phyloP scores from a whole-genome alignment of 2,888 invertebrate genomes.

The Tiliacea citrago region DNA sequence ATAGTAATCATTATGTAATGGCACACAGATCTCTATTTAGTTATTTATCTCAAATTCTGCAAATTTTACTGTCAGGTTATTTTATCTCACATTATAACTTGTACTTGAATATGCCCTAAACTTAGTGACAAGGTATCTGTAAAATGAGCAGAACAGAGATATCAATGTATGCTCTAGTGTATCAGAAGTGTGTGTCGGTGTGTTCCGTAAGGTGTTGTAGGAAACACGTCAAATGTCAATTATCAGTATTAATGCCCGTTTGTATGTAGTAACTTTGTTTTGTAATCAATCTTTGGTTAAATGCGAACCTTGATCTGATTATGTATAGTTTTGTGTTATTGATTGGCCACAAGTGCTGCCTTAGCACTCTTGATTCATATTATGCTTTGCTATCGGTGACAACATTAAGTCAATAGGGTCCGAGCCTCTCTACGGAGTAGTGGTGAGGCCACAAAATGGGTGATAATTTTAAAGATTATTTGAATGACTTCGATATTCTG shows the following conservation, averaged over 20 bases:
- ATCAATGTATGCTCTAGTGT: conserved; percentile 23
- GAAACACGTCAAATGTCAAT: conserved; percentile 31
- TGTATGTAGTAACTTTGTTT: conserved; percentile 65
- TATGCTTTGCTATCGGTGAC: neutral
- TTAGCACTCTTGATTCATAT: conserved; percentile 9
- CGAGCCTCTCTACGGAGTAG: neutral
- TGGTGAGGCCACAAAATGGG: neutral
- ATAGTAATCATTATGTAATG: conserved; percentile 39
- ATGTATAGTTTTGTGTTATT: conserved; percentile 12
- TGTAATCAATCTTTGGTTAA: conserved; percentile 70
- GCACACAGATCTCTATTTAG: conserved; percentile 49
- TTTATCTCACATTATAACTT: conserved; percentile 41
- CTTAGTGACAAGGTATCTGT: conserved; percentile 38
- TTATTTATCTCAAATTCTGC: conserved; percentile 24
- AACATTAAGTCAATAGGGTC: conserved; percentile 2
- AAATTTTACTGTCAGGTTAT: conserved; percentile 33
- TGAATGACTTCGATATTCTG: neutral
- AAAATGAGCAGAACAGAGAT: conserved; percentile 48
- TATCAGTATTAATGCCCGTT: conserved; percentile 70
- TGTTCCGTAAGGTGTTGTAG: conserved; percentile 15
- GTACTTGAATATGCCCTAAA: conserved; percentile 49
- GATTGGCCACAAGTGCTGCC: conserved; percentile 15
- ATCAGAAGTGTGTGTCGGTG: conserved; percentile 20
- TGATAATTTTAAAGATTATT: neutral
- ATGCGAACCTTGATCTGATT: conserved; percentile 53